phyloP scores from a whole-genome alignment of 2,888 invertebrate genomes.

The Eupeodes latifasciatus region DNA sequence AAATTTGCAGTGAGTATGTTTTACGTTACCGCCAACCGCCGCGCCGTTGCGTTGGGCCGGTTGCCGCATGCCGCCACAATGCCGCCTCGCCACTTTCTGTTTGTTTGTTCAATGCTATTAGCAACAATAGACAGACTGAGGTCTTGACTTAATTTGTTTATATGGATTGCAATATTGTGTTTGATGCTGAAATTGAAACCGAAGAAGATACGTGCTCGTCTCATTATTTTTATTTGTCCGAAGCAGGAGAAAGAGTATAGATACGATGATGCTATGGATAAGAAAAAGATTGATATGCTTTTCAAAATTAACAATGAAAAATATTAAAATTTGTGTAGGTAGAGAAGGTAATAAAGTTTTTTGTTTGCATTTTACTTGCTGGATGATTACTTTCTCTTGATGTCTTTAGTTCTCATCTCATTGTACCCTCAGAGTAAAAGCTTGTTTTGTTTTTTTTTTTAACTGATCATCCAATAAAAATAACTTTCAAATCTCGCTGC shows the following conservation, averaged over 20 bases:
- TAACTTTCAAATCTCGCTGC: not conserved
- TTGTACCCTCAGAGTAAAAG: not conserved
- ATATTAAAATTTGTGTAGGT: constrained; percentile 3
- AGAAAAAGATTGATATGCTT: constrained; percentile 57
- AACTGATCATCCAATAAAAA: not conserved
- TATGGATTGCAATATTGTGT: constrained; percentile 57
- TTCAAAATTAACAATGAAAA: constrained; percentile 48
- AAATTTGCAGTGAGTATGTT: constrained; percentile 33
- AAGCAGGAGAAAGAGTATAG: not conserved
- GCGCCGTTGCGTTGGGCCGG: constrained; percentile 9
- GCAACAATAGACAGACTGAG: constrained; percentile 62
- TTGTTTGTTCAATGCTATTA: constrained; percentile 58
- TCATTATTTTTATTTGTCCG: not conserved
- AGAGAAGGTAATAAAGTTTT: not conserved
- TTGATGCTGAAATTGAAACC: constrained; percentile 63
- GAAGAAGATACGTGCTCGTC: constrained; percentile 38
- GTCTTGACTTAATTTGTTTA: constrained; percentile 73
- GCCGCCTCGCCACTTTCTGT: constrained; percentile 23
- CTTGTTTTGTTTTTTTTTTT: not conserved
- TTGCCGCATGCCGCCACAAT: not conserved
- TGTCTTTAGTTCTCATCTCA: constrained; percentile 6
- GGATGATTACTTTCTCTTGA: constrained; percentile 43
- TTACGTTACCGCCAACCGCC: not conserved
- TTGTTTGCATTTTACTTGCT: not conserved
- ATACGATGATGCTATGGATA: constrained; percentile 52